Percentiles rank a stretch among this genome's conserved stretches.
Evolutionary conservation across 2,888 invertebrate species (phyloP).

Genomic region (Mallateleia sp.): DNA sequence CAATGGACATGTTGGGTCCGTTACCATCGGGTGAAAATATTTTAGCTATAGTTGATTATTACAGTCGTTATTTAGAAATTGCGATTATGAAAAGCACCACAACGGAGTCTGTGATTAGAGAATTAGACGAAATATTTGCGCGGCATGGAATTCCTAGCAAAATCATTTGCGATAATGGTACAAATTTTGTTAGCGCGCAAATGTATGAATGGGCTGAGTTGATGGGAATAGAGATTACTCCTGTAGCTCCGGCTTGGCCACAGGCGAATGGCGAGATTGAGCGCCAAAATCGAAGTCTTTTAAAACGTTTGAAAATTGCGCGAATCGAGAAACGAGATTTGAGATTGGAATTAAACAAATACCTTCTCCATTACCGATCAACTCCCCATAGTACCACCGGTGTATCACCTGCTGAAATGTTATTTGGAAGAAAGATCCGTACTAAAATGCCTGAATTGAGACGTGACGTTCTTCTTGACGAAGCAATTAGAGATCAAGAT

Average conservation of each 20-base stretch:
- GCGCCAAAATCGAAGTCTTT: conserved; percentile 51
- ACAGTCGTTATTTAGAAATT: conserved; percentile 73
- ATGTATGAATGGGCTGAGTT: conserved; percentile 69
- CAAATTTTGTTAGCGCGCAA: conserved; percentile 2
- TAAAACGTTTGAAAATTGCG: conserved; percentile 57
- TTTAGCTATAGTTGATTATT: conserved; percentile 73
- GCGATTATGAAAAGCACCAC: conserved; percentile 63
- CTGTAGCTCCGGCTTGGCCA: conserved; percentile 71
- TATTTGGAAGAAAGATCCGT: conserved; percentile 47
- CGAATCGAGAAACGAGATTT: conserved; percentile 34
- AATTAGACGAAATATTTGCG: conserved; percentile 79
- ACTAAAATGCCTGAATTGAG: conserved; percentile 57
- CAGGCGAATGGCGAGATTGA: conserved; percentile 54
- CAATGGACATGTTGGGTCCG: conserved; percentile 76
- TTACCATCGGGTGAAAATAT: conserved; percentile 47
- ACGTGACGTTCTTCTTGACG: conserved; percentile 19
- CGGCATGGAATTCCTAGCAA: conserved; percentile 76
- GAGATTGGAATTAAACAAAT: conserved; percentile 36
- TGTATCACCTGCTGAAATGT: conserved; percentile 47
- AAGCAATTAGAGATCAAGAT: conserved; percentile 58
- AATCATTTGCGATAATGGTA: conserved; percentile 79
- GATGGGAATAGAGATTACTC: conserved; percentile 66
- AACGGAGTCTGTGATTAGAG: conserved; percentile 66
- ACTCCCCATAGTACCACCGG: conserved; percentile 61
- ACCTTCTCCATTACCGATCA: conserved; percentile 63